Evolutionary conservation across 2,797 vertebrate genomes (phyloP).

Genomic region (Miichthys miiuy): DNA sequence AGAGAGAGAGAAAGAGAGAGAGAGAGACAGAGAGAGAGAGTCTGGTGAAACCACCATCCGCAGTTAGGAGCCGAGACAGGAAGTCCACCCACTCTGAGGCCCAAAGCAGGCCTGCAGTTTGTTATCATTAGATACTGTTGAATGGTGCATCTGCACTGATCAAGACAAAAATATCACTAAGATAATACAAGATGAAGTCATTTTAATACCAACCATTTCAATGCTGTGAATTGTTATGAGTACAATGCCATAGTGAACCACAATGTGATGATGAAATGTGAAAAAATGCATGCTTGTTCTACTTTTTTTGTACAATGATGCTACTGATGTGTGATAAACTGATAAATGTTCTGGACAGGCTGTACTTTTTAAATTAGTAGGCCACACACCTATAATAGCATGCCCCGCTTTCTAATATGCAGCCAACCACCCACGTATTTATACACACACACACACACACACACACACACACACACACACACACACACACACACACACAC

Average conservation of each 20-base stretch:
- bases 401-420: constrained; percentile 37
- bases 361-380: constrained; percentile 16
- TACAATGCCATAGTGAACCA: not conserved
- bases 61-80: constrained; percentile 80
- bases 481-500: constrained; percentile 15
- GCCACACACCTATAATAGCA: constrained; percentile 43
- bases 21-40: constrained; percentile 39
- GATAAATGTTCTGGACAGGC: constrained; percentile 4
- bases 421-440: constrained; percentile 44
- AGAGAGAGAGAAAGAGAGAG: no score
- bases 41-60: constrained; percentile 56
- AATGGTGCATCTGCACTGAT: constrained; percentile 44
- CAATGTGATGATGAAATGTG: not conserved
- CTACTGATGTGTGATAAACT: not conserved
- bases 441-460: constrained; percentile 28
- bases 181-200: not conserved
- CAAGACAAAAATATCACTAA: constrained; percentile 38
- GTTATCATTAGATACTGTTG: constrained; percentile 67
- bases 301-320: not conserved
- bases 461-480: constrained; percentile 27
- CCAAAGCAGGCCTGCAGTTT: constrained; percentile 52
- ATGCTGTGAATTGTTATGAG: not conserved
- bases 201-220: not conserved
- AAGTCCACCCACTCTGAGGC: constrained; percentile 76
- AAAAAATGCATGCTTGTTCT: not conserved